Evolutionary conservation across 2,113 vertebrate species (phyloP).

Genomic region (Chloropsis hardwickii): DNA sequence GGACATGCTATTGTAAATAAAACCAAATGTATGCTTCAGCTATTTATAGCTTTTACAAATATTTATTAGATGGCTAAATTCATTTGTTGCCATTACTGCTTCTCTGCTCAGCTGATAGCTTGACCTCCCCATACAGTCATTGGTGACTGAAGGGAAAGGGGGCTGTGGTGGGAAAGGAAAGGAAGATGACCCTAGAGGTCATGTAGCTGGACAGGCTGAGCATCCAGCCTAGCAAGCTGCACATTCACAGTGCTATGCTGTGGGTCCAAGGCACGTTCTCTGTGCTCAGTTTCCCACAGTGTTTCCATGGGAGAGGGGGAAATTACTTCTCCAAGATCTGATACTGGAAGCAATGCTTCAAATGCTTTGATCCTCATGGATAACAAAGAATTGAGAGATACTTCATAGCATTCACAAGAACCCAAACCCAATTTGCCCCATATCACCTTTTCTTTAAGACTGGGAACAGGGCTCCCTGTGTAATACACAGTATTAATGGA

Average conservation of each 20-base stretch:
- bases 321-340: neutral
- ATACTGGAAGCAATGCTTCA: neutral
- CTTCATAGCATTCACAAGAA: neutral
- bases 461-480: neutral
- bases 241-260: neutral
- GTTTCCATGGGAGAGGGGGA: neutral
- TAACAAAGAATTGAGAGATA: neutral
- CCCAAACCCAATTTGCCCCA: neutral
- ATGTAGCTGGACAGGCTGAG: neutral
- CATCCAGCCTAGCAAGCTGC: neutral
- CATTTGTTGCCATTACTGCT: neutral
- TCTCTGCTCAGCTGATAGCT: neutral
- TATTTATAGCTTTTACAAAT: slow-evolving; percentile 7
- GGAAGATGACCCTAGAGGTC: neutral
- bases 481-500: neutral
- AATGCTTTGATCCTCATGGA: neutral
- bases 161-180: neutral
- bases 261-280: accelerated
- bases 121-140: neutral
- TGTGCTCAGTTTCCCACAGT: neutral
- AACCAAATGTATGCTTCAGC: neutral
- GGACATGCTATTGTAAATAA: neutral
- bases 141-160: neutral
- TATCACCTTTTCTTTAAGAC: neutral
- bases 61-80: neutral